Percentiles rank a stretch among this genome's conserved stretches.
phyloP scores from a whole-genome alignment of 1,140 invertebrate species.

The Theocolax elegans region DNA sequence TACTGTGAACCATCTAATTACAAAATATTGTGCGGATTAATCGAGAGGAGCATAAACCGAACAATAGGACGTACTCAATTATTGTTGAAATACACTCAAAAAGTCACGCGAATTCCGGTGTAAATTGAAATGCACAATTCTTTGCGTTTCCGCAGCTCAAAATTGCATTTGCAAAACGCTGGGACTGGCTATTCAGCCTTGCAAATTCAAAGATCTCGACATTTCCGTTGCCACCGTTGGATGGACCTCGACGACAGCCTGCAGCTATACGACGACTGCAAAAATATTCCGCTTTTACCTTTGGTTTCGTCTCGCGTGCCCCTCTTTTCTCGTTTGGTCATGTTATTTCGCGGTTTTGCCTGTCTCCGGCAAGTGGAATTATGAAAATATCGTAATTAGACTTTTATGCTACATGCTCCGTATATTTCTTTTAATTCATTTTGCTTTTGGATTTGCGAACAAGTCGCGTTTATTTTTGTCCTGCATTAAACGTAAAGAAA shows the following conservation, averaged over 20 bases:
- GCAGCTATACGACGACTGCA: not conserved
- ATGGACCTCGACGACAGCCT: not conserved
- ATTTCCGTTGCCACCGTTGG: not conserved
- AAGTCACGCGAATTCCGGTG: not conserved
- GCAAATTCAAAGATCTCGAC: constrained; percentile 24
- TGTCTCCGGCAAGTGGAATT: not conserved
- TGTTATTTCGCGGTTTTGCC: not conserved
- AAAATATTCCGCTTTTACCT: constrained; percentile 1
- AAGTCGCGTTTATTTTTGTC: too few relatives aligned
- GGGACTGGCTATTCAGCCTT: constrained; percentile 4
- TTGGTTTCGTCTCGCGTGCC: constrained; percentile 4
- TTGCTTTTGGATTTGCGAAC: too few relatives aligned
- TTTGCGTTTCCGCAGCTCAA: not conserved
- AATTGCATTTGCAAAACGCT: constrained; percentile 16
- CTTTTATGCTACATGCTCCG: not conserved
- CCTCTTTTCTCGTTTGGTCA: not conserved
- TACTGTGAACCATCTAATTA: too few relatives aligned
- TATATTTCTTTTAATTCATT: too few relatives aligned
- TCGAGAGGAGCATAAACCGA: not conserved
- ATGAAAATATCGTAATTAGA: constrained; percentile 33
- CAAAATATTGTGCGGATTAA: not conserved
- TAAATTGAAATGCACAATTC: constrained; percentile 27
- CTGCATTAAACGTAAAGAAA: too few relatives aligned
- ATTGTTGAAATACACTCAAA: too few relatives aligned
- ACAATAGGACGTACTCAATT: too few relatives aligned